Evolutionary conservation across 2,888 invertebrate species (phyloP), one percentile per base, ranked within the genome.

Genomic region (Dermolepida albohirtum): DNA sequence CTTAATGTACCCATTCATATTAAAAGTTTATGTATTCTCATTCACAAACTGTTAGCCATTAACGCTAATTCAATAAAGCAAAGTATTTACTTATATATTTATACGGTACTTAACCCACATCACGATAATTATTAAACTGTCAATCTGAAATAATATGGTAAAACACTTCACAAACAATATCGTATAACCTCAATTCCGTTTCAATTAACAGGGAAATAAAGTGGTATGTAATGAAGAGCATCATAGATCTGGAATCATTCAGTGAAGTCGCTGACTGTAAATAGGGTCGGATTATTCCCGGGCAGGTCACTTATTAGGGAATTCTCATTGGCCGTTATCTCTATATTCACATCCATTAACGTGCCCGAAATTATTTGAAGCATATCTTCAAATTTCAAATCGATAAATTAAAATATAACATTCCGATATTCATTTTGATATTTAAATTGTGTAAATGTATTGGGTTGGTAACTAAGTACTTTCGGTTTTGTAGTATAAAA

Each of bases 151-250:
- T 29, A 29, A 29, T 29, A 29, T 12, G 44, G 47, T 8, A 50
- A 29, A 10, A 2, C 27, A 27, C 27, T 27, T 16, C 44, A 34
- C 12, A 44, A 40, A 52, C 39, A 57, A 43, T 22, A 57, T 29
- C 27, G 12, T 22, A 57, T 11, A 43, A 29, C 44, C 22, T 7
- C 44, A 40, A 29, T 29, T 12, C 27, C 59, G 43, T n/a, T 47
- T 59, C 44, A 59, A 59, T 59, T 59, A 44, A 7, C 59, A 29
- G 44, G 41, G 41, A 12, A 43, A 55, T 11, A 55, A 55, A 41
- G 22, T 2, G n/a, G 41, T 17, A 16, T 40, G 14, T 14, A 47
- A 44, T 47, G 59, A 29, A 59, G 17, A 57, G 57, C 57, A 12
- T n/a, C n/a, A n/a, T 29, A 8, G 44, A 44, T 29, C n/a, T 17